These are phyloP conservation scores for Anodontia alba DNA, from an alignment of 2,888 invertebrate genomes.

Conservation along the genomic window DNA sequence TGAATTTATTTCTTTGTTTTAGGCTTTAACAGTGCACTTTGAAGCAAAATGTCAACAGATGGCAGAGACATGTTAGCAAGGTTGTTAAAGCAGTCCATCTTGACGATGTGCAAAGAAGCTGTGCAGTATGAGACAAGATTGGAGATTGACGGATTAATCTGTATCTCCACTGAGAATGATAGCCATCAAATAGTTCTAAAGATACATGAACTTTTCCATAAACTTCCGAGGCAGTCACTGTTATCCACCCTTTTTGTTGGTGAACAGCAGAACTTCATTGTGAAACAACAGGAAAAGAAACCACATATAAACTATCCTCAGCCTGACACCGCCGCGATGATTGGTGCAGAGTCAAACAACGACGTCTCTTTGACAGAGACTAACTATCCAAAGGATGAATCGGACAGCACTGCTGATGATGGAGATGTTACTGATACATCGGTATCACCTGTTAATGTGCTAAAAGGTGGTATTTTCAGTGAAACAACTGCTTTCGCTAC, in stretches of 20 bases:
- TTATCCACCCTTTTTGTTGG: background rate
- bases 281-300: background rate
- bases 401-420: background rate
- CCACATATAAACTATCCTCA: background rate
- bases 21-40: no score
- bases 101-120: slow-evolving; percentile 73
- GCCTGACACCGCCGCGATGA: background rate
- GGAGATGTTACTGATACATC: background rate
- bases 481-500: background rate
- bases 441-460: background rate
- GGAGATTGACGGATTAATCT: slow-evolving; percentile 76
- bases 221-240: background rate
- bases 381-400: background rate
- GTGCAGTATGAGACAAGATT: slow-evolving; percentile 62
- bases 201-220: slow-evolving; percentile 71
- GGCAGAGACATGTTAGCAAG: slow-evolving; percentile 67
- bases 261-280: background rate
- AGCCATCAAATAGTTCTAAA: slow-evolving; percentile 71
- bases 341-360: background rate
- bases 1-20: no score
- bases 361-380: no score
- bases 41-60: slow-evolving; percentile 46
- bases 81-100: slow-evolving; percentile 73
- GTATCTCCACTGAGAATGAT: slow-evolving; percentile 66
- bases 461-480: background rate